Conservation (phyloP, 2,888 invertebrate genomes). For the Epinotia ramella region DNA sequence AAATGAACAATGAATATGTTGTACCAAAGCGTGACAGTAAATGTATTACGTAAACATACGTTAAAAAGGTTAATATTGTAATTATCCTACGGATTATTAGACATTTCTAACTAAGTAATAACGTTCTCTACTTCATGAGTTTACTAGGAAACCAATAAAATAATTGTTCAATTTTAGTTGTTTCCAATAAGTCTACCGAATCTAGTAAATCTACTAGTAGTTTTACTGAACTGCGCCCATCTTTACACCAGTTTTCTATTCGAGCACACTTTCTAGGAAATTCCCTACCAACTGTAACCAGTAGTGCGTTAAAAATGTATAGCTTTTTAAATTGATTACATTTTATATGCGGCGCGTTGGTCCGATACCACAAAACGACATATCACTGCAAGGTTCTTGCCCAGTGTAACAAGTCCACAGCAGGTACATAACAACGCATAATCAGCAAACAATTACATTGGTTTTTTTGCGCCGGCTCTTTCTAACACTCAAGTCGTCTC, state of each 20-base stretch:
- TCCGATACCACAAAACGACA: slow-evolving; percentile 28
- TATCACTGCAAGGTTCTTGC: slow-evolving; percentile 37
- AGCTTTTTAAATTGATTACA: slow-evolving; percentile 45
- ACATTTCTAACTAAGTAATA: too few species aligned
- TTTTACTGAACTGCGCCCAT: not conserved
- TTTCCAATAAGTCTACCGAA: not conserved
- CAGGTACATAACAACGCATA: not conserved
- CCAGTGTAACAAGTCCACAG: slow-evolving; percentile 22
- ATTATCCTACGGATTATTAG: too few species aligned
- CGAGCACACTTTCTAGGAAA: slow-evolving; percentile 16
- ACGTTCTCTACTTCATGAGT: too few species aligned
- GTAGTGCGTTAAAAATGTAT: slow-evolving; percentile 41
- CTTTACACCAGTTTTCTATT: slow-evolving; percentile 22
- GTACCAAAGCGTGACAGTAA: too few species aligned
- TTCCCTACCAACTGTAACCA: slow-evolving; percentile 27
- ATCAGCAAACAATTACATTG: not conserved
- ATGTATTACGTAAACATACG: too few species aligned
- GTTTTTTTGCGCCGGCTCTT: too few species aligned
- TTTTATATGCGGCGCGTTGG: slow-evolving; percentile 43
- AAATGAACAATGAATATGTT: too few species aligned
- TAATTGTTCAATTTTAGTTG: too few species aligned
- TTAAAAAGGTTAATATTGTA: too few species aligned
- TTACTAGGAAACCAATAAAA: too few species aligned
- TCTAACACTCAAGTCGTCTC: too few species aligned
- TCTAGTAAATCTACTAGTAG: not conserved